Evolutionary conservation across 2,888 invertebrate species (phyloP).

Genomic region (Notodonta dromedarius): DNA sequence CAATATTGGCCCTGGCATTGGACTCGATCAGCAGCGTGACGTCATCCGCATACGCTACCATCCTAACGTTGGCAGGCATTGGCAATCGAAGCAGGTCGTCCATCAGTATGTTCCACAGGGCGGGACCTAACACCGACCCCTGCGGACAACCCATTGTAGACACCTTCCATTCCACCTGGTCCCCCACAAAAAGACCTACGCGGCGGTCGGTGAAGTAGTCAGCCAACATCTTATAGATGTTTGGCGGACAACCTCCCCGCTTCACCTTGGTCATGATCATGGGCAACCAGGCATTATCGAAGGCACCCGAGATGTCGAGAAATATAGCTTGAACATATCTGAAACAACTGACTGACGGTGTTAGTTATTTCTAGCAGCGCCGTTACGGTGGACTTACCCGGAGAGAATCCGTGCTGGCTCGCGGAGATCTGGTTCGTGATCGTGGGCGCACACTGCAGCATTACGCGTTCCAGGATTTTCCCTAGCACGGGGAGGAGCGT

Average conservation of each 20-base stretch:
- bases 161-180: constrained; percentile 17
- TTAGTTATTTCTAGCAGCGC: constrained; percentile 20
- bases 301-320: too few species aligned
- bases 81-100: constrained; percentile 37
- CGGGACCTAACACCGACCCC: constrained; percentile 32
- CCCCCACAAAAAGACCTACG: constrained; percentile 26
- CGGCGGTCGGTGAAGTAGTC: constrained; percentile 33
- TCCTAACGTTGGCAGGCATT: constrained; percentile 14
- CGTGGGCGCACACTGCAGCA: constrained; percentile 5
- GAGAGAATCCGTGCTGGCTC: constrained; percentile 45
- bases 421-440: constrained; percentile 14
- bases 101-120: constrained; percentile 35
- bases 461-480: constrained; percentile 40
- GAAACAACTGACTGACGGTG: too few species aligned
- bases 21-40: constrained; percentile 11
- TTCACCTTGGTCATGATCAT: too few species aligned
- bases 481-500: constrained; percentile 42
- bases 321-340: too few species aligned
- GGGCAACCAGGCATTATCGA: too few species aligned
- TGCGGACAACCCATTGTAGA: constrained; percentile 41
- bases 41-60: constrained; percentile 31
- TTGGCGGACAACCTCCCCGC: too few species aligned
- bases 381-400: constrained; percentile 34
- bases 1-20: constrained; percentile 34
- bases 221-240: constrained; percentile 4